These are phyloP conservation scores for Syrrhaptes paradoxus DNA, from an alignment of 2,113 vertebrate species.

Conservation along the genomic window DNA sequence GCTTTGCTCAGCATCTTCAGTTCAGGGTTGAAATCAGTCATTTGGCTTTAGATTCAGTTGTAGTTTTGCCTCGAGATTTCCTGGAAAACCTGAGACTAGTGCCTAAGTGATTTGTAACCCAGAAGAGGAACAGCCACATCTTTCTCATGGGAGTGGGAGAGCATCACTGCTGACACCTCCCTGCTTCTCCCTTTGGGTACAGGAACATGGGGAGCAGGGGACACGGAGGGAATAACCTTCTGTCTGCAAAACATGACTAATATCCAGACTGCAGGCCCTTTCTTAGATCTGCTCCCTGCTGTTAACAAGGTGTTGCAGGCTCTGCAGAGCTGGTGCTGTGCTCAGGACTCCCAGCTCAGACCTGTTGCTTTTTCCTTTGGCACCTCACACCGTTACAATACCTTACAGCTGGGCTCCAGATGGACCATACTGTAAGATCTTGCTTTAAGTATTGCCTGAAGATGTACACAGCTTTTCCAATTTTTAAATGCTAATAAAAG, in stretches of 20 bases:
- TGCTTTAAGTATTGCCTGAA: background rate
- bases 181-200: no score
- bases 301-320: rapidly evolving
- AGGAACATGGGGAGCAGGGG: background rate
- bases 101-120: rapidly evolving
- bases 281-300: background rate
- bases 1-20: background rate
- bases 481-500: background rate
- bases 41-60: background rate
- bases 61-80: background rate
- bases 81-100: background rate
- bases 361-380: background rate
- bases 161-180: rapidly evolving
- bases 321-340: background rate
- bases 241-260: background rate
- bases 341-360: background rate
- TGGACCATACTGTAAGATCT: background rate
- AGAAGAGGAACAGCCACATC: background rate
- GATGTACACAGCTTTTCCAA: background rate
- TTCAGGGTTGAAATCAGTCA: background rate
- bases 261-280: background rate
- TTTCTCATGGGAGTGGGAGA: background rate
- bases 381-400: rapidly evolving
- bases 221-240: background rate
- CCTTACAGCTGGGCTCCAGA: background rate